A percentile compares a stretch with the other conserved stretches of the same genome.
Conservation (phyloP, 2,113 vertebrate genomes). For the Microtus oregoni region DNA sequence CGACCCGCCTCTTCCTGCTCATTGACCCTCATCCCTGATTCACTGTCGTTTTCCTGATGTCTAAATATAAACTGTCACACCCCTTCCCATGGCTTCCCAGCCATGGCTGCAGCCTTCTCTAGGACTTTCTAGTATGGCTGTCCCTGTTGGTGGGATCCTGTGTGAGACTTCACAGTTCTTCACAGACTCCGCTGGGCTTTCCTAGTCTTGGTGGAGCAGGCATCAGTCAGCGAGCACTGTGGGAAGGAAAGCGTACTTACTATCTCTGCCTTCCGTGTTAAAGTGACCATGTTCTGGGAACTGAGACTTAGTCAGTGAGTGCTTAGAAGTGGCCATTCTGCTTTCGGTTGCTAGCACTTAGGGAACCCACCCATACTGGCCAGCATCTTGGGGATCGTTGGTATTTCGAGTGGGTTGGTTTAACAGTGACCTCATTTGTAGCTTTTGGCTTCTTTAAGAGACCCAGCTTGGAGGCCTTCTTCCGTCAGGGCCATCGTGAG, state of each 20-base stretch:
- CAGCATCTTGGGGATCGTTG: not conserved
- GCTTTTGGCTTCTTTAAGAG: not conserved
- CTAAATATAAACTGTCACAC: not conserved
- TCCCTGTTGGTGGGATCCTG: not conserved
- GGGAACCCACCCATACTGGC: not conserved
- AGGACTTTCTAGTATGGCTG: not conserved
- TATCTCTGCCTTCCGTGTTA: not conserved
- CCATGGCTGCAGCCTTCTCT: not conserved
- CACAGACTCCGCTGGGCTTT: too few relatives aligned
- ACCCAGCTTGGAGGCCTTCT: not conserved
- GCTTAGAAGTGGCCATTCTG: not conserved
- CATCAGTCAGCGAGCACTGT: not conserved
- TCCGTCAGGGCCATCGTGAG: not conserved
- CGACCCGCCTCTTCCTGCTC: fast-evolving
- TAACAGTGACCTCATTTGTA: not conserved
- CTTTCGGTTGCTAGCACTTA: not conserved
- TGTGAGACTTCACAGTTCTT: not conserved
- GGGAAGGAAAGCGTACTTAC: not conserved
- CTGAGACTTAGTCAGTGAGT: not conserved
- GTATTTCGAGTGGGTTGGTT: not conserved
- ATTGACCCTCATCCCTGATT: not conserved
- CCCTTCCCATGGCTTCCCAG: too few relatives aligned
- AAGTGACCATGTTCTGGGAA: not conserved
- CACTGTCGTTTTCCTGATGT: not conserved
- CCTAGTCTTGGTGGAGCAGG: not conserved